A percentile compares a stretch with the other conserved stretches of the same genome.
Evolutionary conservation across 2,113 vertebrate species (phyloP).

Genomic region (Petromus typicus): DNA sequence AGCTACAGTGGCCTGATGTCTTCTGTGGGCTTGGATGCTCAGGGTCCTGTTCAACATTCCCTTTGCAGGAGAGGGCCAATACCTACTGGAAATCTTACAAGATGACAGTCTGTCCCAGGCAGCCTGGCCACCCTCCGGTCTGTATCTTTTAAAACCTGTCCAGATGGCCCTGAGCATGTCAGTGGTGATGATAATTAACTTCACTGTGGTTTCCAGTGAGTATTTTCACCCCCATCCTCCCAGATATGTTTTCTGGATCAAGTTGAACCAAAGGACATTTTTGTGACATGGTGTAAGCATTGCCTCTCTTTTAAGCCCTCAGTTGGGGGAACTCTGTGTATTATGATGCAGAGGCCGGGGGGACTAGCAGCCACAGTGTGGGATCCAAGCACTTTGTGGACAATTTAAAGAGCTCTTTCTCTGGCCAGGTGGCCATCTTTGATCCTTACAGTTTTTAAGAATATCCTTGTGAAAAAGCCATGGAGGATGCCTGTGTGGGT

Average conservation of each 20-base stretch:
- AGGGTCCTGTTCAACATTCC: background rate
- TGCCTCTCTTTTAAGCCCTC: background rate
- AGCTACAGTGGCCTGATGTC: background rate
- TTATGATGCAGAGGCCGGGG: background rate
- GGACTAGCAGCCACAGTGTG: background rate
- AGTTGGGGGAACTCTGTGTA: background rate
- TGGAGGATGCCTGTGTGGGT: background rate
- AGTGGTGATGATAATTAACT: background rate
- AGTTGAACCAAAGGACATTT: background rate
- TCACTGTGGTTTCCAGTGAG: background rate
- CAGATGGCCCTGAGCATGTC: accelerated
- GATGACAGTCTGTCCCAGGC: no score
- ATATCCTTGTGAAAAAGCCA: background rate
- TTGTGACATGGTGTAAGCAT: background rate
- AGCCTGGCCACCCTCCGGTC: background rate
- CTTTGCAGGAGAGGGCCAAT: background rate
- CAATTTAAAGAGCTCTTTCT: background rate
- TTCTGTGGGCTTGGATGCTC: accelerated
- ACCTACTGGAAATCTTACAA: background rate
- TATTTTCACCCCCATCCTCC: accelerated
- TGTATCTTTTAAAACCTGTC: background rate
- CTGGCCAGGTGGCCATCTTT: background rate
- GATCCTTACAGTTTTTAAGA: background rate
- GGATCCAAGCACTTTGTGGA: background rate
- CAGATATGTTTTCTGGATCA: background rate